Conservation (phyloP, 1,140 invertebrate species). For the Zelostemma sp. region DNA sequence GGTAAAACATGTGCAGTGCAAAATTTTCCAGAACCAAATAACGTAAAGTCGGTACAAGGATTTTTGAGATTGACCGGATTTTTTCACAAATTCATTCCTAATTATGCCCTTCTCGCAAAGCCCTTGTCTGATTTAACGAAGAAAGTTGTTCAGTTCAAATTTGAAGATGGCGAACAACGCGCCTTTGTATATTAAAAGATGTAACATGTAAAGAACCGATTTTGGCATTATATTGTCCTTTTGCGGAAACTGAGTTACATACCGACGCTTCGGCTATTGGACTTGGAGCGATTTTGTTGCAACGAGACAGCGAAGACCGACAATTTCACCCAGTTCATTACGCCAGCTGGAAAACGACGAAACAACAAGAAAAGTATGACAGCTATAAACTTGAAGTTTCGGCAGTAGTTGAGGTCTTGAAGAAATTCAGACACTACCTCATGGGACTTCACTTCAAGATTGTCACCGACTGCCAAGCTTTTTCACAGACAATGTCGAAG, state of each 20-base stretch:
- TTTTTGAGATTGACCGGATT: constrained; percentile 28
- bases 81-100: constrained; percentile 22
- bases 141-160: background rate
- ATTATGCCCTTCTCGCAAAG: constrained; percentile 12
- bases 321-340: background rate
- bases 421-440: constrained; percentile 56
- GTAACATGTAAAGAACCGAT: background rate
- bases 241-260: background rate
- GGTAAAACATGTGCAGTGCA: constrained; percentile 52
- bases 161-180: background rate
- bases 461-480: constrained; percentile 55
- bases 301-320: background rate
- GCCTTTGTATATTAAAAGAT: background rate
- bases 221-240: background rate
- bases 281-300: background rate
- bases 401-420: background rate
- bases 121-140: constrained; percentile 18
- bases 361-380: background rate
- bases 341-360: background rate
- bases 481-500: constrained; percentile 48
- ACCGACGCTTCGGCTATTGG: background rate
- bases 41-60: constrained; percentile 11
- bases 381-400: constrained; percentile 1
- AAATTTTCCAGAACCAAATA: constrained; percentile 13
- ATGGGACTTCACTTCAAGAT: constrained; percentile 57